Conservation (phyloP, 2,797 vertebrate species). For the Cuniculus paca region DNA sequence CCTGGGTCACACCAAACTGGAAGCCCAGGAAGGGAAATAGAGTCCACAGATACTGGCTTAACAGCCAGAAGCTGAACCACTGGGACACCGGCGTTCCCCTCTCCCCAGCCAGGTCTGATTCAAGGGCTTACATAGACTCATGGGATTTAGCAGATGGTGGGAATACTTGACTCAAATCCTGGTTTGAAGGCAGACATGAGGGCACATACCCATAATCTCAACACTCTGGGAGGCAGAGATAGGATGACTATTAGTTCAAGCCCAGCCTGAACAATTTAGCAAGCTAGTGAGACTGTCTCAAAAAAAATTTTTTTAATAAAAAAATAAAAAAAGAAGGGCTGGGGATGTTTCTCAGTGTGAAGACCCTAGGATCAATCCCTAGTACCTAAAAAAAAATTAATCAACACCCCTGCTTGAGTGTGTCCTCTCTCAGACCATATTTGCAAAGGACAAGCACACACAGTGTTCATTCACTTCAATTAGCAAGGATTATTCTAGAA, state of each 20-base stretch:
- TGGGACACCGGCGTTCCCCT: neutral
- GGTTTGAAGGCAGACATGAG: neutral
- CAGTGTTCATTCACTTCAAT: neutral
- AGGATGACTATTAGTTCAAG: neutral
- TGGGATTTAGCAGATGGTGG: neutral
- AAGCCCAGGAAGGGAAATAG: neutral
- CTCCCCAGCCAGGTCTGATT: neutral
- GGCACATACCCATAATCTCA: neutral
- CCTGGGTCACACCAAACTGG: neutral
- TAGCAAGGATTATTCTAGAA: neutral
- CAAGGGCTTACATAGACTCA: neutral
- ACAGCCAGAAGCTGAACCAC: neutral
- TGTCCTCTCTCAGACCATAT: neutral
- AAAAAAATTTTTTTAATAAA: too few species aligned
- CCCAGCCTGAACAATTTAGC: neutral
- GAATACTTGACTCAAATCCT: neutral
- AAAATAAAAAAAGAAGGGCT: neutral
- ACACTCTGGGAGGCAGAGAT: neutral
- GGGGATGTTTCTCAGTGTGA: neutral
- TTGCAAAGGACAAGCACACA: neutral
- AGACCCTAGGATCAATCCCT: neutral
- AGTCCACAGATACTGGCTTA: neutral
- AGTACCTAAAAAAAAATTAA: neutral
- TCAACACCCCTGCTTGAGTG: neutral
- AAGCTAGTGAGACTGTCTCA: neutral